phyloP scores from a whole-genome alignment of 2,888 invertebrate species.

The Halocaridina rubra region DNA sequence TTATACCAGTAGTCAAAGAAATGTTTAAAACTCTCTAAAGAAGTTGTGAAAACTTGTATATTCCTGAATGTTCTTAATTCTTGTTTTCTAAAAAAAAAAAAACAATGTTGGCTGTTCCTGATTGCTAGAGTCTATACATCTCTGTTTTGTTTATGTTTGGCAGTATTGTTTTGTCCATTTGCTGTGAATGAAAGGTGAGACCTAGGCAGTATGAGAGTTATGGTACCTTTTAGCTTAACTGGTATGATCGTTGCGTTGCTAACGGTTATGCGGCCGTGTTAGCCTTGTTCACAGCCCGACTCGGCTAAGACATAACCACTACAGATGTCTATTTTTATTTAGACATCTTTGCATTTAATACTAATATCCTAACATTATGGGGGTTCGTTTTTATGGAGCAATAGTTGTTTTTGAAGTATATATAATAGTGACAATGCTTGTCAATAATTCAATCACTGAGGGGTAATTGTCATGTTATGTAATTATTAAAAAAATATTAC shows the following conservation, averaged over 20 bases:
- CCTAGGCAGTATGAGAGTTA: conserved; percentile 52
- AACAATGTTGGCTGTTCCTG: conserved; percentile 64
- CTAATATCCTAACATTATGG: conserved; percentile 61
- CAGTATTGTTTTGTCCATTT: conserved; percentile 64
- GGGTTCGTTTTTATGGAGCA: conserved; percentile 61
- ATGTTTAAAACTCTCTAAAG: conserved; percentile 60
- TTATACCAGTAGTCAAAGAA: conserved; percentile 63
- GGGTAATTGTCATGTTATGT: conserved; percentile 61
- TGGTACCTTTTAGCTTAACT: conserved; percentile 62
- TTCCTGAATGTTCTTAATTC: conserved; percentile 64
- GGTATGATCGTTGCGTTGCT: conserved; percentile 60
- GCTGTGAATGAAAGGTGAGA: conserved; percentile 59
- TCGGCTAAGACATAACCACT: conserved; percentile 48
- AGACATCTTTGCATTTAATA: conserved; percentile 61
- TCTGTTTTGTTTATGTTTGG: conserved; percentile 63
- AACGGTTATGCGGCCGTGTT: conserved; percentile 48
- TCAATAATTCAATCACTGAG: conserved; percentile 61
- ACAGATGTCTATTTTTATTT: conserved; percentile 53
- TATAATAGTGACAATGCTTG: conserved; percentile 63
- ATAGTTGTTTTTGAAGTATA: conserved; percentile 62
- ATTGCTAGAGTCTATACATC: conserved; percentile 62
- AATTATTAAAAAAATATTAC: conserved; percentile 57
- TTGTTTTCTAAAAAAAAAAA: conserved; percentile 63
- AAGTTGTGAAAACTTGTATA: conserved; percentile 64
- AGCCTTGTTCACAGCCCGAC: conserved; percentile 53